These are phyloP conservation scores for Cliona cf. orientalis DNA, from an alignment of 37 sponge, comb jelly and placozoan species.

Conservation along the genomic window DNA sequence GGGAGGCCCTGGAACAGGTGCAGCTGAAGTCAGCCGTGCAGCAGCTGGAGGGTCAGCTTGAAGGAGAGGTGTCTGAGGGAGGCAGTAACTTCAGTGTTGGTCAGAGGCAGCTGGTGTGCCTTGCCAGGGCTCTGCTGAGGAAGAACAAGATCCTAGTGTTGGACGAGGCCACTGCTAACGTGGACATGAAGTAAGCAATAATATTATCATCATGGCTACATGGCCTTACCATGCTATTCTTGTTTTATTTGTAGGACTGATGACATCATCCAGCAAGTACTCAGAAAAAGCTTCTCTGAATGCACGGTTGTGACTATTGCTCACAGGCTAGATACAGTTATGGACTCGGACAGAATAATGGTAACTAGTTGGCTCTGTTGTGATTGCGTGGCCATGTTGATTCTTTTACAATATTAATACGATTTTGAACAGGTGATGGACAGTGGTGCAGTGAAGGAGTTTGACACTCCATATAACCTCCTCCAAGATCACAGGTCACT, in stretches of 20 bases:
- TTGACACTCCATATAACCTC: too few species aligned
- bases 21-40: constrained; percentile 74
- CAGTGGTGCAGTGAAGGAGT: too few species aligned
- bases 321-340: constrained; percentile 92
- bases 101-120: constrained; percentile 86
- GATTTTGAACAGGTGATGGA: too few species aligned
- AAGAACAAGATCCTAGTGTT: constrained; percentile 82
- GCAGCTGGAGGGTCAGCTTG: constrained; percentile 60
- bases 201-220: too few species aligned
- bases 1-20: constrained; percentile 82
- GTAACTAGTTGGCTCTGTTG: too few species aligned
- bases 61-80: constrained; percentile 70
- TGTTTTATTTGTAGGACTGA: constrained; percentile 68
- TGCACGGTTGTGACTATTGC: constrained; percentile 93
- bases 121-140: constrained; percentile 82
- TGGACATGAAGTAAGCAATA: constrained; percentile 64
- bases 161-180: constrained; percentile 91
- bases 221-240: too few species aligned
- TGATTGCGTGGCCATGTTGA: too few species aligned
- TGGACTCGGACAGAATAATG: constrained; percentile 88
- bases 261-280: constrained; percentile 81
- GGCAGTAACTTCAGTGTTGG: constrained; percentile 90
- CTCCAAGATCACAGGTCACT: too few species aligned
- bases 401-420: too few species aligned
- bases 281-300: constrained; percentile 72